Evolutionary conservation across 2,888 invertebrate species (phyloP), one percentile per base, ranked within the genome.

Genomic region (Brenthis ino): DNA sequence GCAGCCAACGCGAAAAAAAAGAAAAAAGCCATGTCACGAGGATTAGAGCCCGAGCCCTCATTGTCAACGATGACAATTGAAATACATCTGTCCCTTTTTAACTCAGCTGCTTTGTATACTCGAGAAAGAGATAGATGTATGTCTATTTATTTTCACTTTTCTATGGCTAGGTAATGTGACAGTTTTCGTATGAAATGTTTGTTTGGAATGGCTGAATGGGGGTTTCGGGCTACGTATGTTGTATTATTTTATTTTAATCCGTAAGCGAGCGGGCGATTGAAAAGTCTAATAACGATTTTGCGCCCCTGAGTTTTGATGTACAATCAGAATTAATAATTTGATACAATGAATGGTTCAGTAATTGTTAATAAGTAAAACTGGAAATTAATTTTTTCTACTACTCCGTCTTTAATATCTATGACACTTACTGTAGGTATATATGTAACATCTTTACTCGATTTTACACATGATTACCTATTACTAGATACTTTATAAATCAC

Each of bases 161-260:
- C 87, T 87, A 89, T 87, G 80, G 83, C 77, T 79, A 76, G 82
- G 82, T 84, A 88, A 91, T 91, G 89, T 90, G 91, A 91, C 92
- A 92, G 91, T 87, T 89, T 87, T 87, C 85, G 83, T 89, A 86
- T 89, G 89, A 87, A 87, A 87, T 88, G 88, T 91, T 89, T 91
- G 91, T 91, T 90, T 91, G 89, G 81, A 83, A 80, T 85, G 82
- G 81, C 74, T 86, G 84, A 88, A 88, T 85, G 84, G 85, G 77
- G 82, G 78, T 78, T 79, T 79, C 76, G 75, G 79, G 79, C 82
- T 78, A 86, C 83, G 81, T 77, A 79, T 83, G 81, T 85, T 82
- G 83, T 82, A 86, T 89, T 87, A 86, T 89, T 90, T 88, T 86
- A 84, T 83, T 85, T 87, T 88, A 89, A 90, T 90, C 90, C 87